Evolutionary conservation across 1,140 invertebrate species (phyloP).

Genomic region (Aphidius gifuensis): DNA sequence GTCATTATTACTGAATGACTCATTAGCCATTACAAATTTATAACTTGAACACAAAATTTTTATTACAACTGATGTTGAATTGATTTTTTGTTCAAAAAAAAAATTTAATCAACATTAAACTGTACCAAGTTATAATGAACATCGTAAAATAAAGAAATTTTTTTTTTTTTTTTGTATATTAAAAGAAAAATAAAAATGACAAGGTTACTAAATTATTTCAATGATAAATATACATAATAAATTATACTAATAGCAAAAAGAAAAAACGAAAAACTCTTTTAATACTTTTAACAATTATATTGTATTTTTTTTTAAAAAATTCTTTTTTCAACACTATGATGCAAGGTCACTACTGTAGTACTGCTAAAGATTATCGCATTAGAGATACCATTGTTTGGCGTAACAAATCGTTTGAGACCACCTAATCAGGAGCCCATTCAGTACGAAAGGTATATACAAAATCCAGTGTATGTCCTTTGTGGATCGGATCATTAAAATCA

Average conservation of each 20-base stretch:
- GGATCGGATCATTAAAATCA: slow-evolving; percentile 38
- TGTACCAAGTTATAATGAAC: no score
- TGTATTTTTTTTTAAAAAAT: no score
- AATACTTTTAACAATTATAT: no score
- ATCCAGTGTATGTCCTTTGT: slow-evolving; percentile 29
- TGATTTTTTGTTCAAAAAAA: neutral
- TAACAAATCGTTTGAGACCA: slow-evolving; percentile 39
- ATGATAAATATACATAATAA: neutral
- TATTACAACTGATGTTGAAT: neutral
- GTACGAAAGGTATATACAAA: slow-evolving; percentile 23
- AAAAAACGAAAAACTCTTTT: no score
- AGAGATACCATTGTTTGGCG: slow-evolving; percentile 27
- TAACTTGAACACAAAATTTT: neutral
- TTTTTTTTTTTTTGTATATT: no score
- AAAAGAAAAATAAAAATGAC: no score
- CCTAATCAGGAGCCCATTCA: slow-evolving; percentile 41
- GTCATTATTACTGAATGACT: slow-evolving; percentile 19
- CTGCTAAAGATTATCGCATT: slow-evolving; percentile 24
- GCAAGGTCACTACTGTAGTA: no score
- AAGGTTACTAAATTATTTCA: neutral
- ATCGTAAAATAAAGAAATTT: no score
- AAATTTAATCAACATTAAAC: no score
- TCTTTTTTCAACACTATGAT: neutral
- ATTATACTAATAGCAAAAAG: neutral
- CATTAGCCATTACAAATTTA: slow-evolving; percentile 18